A percentile compares a stretch with the other conserved stretches of the same genome.
These are phyloP conservation scores for Drosophila subsilvestris DNA, from an alignment of 2,888 invertebrate species.

Conservation along the genomic window DNA sequence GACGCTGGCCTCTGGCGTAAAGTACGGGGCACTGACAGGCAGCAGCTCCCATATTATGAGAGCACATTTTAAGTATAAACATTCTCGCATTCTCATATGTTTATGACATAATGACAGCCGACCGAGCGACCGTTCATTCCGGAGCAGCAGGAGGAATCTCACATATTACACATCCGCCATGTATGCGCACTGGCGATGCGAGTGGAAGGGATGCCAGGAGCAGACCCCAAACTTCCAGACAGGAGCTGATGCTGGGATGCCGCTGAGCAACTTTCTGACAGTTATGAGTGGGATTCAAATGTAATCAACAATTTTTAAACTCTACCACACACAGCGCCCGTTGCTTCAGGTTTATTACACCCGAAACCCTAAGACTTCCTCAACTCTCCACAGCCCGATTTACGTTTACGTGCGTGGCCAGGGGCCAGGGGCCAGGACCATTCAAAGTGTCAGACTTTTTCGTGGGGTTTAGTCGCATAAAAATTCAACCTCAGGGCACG, in stretches of 20 bases:
- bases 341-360: slow-evolving; percentile 18
- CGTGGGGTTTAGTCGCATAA: slow-evolving; percentile 56
- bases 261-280: slow-evolving; percentile 65
- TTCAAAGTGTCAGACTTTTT: slow-evolving; percentile 57
- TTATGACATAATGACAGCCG: slow-evolving; percentile 76
- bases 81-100: slow-evolving; percentile 54
- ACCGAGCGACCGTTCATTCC: slow-evolving; percentile 43
- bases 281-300: slow-evolving; percentile 78
- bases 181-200: slow-evolving; percentile 32
- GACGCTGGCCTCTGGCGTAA: slow-evolving; percentile 25
- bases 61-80: slow-evolving; percentile 60
- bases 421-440: slow-evolving; percentile 22
- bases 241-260: neutral
- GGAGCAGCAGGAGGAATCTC: slow-evolving; percentile 10
- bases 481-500: slow-evolving; percentile 44
- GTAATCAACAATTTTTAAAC: slow-evolving; percentile 70
- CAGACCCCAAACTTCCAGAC: slow-evolving; percentile 11
- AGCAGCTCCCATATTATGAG: slow-evolving; percentile 49
- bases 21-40: slow-evolving; percentile 39
- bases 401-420: neutral
- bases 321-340: slow-evolving; percentile 31
- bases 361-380: neutral
- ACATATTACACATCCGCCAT: slow-evolving; percentile 48
- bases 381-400: slow-evolving; percentile 13
- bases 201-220: slow-evolving; percentile 20